Evolutionary conservation across 35 echinoderm and acorn worm genomes (phyloP).

Genomic region (Acanthaster planci): DNA sequence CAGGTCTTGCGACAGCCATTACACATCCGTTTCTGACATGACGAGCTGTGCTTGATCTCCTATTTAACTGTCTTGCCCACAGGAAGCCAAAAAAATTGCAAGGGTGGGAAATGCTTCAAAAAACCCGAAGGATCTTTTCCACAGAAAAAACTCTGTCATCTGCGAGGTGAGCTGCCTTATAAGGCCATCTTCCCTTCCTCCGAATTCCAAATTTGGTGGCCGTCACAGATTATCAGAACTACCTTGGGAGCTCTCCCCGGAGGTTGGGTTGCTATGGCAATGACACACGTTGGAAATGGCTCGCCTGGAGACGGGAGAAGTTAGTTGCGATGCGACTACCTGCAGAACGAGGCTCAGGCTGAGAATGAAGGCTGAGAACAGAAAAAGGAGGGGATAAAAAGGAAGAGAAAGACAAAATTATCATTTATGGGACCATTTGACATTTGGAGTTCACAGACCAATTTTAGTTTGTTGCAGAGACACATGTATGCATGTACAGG

Average conservation of each 20-base stretch:
- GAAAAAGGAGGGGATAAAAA: neutral
- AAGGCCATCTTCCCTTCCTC: neutral
- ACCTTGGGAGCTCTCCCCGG: slow-evolving; percentile 12
- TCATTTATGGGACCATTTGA: slow-evolving; percentile 23
- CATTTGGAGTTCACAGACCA: slow-evolving; percentile 1
- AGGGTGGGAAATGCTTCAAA: neutral
- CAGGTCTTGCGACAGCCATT: too few species aligned
- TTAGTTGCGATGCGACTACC: too few species aligned
- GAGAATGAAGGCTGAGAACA: neutral
- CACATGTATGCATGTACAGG: too few species aligned
- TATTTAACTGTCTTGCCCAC: neutral
- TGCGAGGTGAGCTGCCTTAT: neutral
- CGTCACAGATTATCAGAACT: slow-evolving; percentile 11
- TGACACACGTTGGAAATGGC: slow-evolving; percentile 20
- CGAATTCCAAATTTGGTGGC: slow-evolving; percentile 19
- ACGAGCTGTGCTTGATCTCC: too few species aligned
- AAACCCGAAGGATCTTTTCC: neutral
- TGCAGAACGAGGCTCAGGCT: too few species aligned
- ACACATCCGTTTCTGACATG: too few species aligned
- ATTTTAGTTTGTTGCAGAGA: neutral
- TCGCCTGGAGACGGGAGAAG: slow-evolving; percentile 6
- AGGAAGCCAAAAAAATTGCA: neutral
- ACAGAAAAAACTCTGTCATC: neutral
- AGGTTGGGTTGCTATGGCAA: slow-evolving; percentile 30
- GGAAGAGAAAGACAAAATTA: slow-evolving; percentile 7